Conservation (phyloP, 2,113 vertebrate genomes). For the Esox niger region DNA sequence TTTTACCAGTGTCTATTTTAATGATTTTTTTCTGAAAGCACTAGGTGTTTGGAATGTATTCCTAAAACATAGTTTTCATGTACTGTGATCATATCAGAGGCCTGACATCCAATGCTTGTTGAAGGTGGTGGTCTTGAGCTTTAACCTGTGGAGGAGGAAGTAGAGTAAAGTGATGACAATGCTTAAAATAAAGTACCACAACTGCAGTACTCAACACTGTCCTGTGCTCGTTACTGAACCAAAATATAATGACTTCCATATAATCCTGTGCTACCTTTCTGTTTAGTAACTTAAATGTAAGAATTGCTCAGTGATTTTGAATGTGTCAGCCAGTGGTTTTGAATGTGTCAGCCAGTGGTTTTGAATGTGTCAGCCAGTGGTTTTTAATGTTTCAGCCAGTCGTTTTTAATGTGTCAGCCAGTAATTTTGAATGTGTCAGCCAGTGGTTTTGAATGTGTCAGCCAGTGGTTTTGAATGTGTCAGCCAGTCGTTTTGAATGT, state of each 20-base stretch:
- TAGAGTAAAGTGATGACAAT: slow-evolving; percentile 2
- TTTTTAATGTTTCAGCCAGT: too few relatives aligned
- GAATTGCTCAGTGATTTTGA: too few relatives aligned
- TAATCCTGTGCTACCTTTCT: not conserved
- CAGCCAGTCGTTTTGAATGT: too few relatives aligned
- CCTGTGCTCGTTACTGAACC: not conserved
- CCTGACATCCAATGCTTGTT: slow-evolving; percentile 5
- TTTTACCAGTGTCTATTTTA: slow-evolving; percentile 22
- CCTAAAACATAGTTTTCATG: not conserved
- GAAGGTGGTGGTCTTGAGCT: not conserved
- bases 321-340: too few relatives aligned
- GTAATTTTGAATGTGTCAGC: too few relatives aligned
- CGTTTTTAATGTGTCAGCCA: too few relatives aligned
- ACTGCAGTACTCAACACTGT: slow-evolving; percentile 9
- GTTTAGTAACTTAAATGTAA: too few relatives aligned
- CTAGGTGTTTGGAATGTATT: not conserved
- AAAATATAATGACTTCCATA: not conserved
- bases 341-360: too few relatives aligned
- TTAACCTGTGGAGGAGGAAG: slow-evolving; percentile 2
- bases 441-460: too few relatives aligned
- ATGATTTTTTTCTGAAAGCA: not conserved
- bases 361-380: too few relatives aligned
- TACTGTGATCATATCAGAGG: not conserved
- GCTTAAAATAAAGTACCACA: slow-evolving; percentile 30
- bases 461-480: too few relatives aligned